Evolutionary conservation across 2,797 vertebrate genomes (phyloP), one percentile per base, ranked within the genome.

Genomic region (Myoxocephalus aenaeus): DNA sequence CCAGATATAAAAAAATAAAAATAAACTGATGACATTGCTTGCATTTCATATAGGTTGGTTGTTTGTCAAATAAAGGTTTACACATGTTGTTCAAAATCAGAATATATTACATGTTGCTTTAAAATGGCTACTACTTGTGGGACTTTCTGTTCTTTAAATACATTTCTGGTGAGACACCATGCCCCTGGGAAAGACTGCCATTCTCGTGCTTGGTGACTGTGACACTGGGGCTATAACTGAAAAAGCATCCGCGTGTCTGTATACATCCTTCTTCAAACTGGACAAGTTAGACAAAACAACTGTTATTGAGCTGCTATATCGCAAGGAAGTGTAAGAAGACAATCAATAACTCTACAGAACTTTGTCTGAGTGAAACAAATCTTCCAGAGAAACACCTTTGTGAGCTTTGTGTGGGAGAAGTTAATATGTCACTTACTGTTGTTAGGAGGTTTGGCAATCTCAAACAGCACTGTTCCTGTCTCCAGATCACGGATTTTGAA

Each of bases 401-500:
- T 22, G 7, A 34, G 8, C 15, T 70, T 63, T 48, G 9, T 69
- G 2, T 51, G 1, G 15, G 3, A 7, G 15, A 62, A 5, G 13
- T 71, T 20, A 56, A 54, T 12, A 5, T 4, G 27, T 63, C 13
- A 77, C 86, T 73, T 85, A 99, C 98, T 96, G 79, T 94, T 93
- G 80, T 93, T 91, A 29, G 96, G 96, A 2, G 98, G 98, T 85
- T 99, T 99, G 89, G 98, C 97, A n/a, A 99, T 99, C 93, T 99
- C 98, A 93, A 99, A 99, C 15, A 99, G 95, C 66, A 99, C 97
- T 0, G 97, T 98, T 67, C 97, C 96, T 0, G 97, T 98, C 92
- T 99, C 98, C 80, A 99, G 94, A 89, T 99, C 98, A 86, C 98
- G 93, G 85, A 99, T 99, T 95, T 98, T 99, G 92, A 99, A 99